Evolutionary conservation across 2,113 vertebrate genomes (phyloP).

Genomic region (human): DNA sequence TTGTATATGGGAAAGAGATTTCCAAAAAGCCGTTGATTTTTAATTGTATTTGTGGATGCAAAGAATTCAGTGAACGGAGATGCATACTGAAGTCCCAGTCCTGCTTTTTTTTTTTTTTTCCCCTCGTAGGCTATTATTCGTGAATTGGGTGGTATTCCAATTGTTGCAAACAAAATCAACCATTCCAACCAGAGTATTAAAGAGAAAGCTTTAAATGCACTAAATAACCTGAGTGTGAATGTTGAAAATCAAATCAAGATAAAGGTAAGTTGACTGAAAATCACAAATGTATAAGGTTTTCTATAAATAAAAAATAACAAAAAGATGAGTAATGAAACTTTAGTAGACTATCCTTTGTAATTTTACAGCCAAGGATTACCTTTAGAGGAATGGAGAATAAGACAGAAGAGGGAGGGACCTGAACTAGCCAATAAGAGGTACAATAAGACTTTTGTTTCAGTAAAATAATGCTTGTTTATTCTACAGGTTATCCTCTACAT

Average conservation of each 20-base stretch:
- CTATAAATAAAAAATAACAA: neutral
- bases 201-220: conserved; percentile 92
- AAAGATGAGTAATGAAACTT: neutral
- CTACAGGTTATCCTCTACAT: neutral
- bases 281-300: conserved; percentile 34
- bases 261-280: conserved; percentile 86
- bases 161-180: conserved; percentile 89
- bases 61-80: neutral
- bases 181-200: conserved; percentile 84
- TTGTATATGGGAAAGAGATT: neutral
- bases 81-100: neutral
- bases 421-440: neutral
- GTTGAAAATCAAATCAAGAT: conserved; percentile 92
- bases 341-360: neutral
- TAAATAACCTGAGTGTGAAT: conserved; percentile 98
- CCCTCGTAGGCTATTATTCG: conserved; percentile 90
- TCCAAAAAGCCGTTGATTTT: neutral
- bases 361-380: neutral
- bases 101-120: neutral
- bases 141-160: conserved; percentile 90
- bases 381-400: neutral
- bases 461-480: neutral
- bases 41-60: conserved; percentile 17
- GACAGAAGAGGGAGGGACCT: neutral
- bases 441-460: neutral